phyloP scores from a whole-genome alignment of 2,113 vertebrate species.

The Ptychochromis oligacanthus region DNA sequence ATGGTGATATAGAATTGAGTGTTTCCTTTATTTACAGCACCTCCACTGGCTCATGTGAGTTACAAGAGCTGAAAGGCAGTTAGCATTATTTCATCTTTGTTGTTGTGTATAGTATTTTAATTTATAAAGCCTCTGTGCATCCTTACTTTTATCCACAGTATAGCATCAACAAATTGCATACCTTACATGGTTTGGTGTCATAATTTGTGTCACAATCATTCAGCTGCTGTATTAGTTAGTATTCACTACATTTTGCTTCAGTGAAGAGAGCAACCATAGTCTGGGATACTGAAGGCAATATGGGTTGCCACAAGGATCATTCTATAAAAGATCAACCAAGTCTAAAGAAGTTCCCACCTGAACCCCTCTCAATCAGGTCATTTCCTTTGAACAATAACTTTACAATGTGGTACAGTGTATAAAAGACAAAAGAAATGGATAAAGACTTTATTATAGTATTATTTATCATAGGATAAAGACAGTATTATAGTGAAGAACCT shows the following conservation, averaged over 20 bases:
- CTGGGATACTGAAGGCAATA: too few relatives aligned
- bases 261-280: neutral
- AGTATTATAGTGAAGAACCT: neutral
- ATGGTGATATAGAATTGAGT: too few relatives aligned
- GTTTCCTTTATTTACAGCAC: too few relatives aligned
- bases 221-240: neutral
- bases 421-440: too few relatives aligned
- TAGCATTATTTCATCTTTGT: too few relatives aligned
- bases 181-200: neutral
- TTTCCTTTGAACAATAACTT: neutral
- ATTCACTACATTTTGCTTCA: accelerated
- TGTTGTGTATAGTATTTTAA: too few relatives aligned
- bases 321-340: neutral
- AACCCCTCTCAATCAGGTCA: neutral
- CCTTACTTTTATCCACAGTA: neutral
- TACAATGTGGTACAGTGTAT: too few relatives aligned
- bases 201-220: slow-evolving; percentile 7
- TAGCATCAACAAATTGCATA: neutral
- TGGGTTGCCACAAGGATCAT: too few relatives aligned
- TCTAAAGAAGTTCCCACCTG: neutral
- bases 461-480: too few relatives aligned
- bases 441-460: neutral
- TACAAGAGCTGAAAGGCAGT: too few relatives aligned
- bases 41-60: too few relatives aligned
- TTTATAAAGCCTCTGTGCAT: neutral